phyloP scores from a whole-genome alignment of 2,797 vertebrate genomes.

The Sciurus carolinensis region DNA sequence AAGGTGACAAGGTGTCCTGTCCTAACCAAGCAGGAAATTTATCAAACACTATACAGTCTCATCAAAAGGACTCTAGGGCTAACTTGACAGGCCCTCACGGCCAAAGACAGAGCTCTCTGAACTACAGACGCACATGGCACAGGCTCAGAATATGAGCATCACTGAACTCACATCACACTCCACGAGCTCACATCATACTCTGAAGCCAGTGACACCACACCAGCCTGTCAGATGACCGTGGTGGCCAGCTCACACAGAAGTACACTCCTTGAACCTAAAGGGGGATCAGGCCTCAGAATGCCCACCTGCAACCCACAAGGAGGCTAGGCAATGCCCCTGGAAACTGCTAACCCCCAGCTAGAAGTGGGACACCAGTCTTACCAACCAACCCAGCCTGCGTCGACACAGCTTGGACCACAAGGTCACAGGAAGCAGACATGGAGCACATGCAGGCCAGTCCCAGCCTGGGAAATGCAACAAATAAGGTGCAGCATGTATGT shows the following conservation, averaged over 20 bases:
- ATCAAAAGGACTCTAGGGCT: too few species aligned
- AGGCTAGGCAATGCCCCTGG: accelerated
- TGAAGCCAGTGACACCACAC: too few species aligned
- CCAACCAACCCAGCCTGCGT: neutral
- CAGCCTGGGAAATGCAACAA: accelerated
- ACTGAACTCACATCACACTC: too few species aligned
- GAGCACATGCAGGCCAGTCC: accelerated
- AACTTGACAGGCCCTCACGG: neutral
- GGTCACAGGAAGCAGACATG: neutral
- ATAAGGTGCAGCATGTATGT: accelerated
- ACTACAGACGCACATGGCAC: accelerated
- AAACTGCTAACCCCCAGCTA: accelerated
- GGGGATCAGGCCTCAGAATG: accelerated
- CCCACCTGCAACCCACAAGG: neutral
- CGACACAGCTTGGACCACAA: accelerated
- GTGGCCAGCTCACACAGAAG: neutral
- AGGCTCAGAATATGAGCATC: neutral
- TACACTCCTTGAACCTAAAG: accelerated
- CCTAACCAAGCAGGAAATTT: neutral
- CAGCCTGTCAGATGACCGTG: too few species aligned
- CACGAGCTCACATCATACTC: neutral
- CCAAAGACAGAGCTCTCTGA: neutral
- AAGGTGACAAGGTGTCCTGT: neutral
- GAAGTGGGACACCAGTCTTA: neutral
- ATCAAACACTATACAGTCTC: neutral